Conservation (phyloP, 1,140 invertebrate genomes). For the Holcopasites calliopsidis region DNA sequence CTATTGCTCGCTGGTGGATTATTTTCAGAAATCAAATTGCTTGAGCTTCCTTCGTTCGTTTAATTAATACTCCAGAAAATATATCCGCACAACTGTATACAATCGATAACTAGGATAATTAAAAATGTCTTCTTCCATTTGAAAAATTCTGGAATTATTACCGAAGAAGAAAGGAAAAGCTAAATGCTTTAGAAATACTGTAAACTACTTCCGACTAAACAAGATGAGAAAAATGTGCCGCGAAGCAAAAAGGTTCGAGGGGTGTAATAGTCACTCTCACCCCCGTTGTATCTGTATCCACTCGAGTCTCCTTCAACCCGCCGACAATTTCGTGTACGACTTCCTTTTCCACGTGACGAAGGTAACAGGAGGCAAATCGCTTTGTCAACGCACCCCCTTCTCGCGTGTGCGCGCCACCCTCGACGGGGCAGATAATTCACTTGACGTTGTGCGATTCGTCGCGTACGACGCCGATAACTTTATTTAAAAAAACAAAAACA, state of each 20-base stretch:
- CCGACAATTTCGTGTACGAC: slow-evolving; percentile 47
- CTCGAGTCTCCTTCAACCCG: slow-evolving; percentile 32
- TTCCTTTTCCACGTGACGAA: slow-evolving; percentile 55
- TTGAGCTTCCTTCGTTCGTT: too few species aligned
- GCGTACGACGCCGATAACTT: slow-evolving; percentile 52
- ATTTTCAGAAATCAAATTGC: too few species aligned
- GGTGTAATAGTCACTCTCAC: background rate
- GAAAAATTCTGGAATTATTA: too few species aligned
- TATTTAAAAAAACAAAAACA: too few species aligned
- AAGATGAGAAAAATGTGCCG: background rate
- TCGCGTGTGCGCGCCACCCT: background rate
- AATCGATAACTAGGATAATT: too few species aligned
- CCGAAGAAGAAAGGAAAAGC: too few species aligned
- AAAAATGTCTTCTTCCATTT: too few species aligned
- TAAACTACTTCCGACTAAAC: too few species aligned
- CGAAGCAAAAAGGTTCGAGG: slow-evolving; percentile 31
- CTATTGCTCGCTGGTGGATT: too few species aligned
- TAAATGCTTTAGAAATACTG: too few species aligned
- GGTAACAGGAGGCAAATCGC: slow-evolving; percentile 64
- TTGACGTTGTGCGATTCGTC: slow-evolving; percentile 51
- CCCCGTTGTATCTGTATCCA: slow-evolving; percentile 12
- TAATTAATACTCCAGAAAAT: too few species aligned
- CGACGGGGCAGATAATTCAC: slow-evolving; percentile 27
- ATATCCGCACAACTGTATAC: too few species aligned
- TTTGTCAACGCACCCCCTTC: slow-evolving; percentile 58